Conservation (phyloP, 2,113 vertebrate species). For the Microtus richardsoni region DNA sequence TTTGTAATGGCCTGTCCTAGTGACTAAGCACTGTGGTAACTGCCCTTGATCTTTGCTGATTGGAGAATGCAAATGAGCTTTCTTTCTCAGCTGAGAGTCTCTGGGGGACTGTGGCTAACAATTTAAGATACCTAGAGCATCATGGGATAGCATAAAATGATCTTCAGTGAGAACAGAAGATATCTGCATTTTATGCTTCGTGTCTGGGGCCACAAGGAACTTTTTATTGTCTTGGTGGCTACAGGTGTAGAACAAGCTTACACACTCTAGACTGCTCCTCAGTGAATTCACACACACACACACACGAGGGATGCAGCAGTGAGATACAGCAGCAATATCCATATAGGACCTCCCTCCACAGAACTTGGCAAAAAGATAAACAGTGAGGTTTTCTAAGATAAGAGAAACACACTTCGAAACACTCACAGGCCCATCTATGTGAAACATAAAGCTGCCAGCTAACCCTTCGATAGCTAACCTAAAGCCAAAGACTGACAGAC, state of each 20-base stretch:
- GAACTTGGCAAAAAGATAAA: neutral
- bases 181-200: neutral
- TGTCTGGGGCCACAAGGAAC: neutral
- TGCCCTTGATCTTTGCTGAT: neutral
- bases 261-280: neutral
- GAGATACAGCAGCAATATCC: neutral
- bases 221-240: neutral
- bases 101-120: neutral
- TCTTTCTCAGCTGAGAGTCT: neutral
- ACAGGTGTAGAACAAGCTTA: neutral
- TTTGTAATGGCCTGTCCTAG: neutral
- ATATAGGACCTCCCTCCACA: neutral
- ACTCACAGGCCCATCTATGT: neutral
- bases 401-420: neutral
- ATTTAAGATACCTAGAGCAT: neutral
- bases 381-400: neutral
- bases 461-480: neutral
- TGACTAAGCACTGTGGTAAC: neutral
- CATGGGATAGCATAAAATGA: neutral
- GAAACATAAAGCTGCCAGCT: neutral
- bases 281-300: neutral
- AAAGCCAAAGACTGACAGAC: neutral
- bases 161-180: neutral
- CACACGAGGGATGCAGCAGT: neutral
- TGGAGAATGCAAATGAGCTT: neutral